Conservation (phyloP, 2,797 vertebrate species). For the Apodemus agrarius region DNA sequence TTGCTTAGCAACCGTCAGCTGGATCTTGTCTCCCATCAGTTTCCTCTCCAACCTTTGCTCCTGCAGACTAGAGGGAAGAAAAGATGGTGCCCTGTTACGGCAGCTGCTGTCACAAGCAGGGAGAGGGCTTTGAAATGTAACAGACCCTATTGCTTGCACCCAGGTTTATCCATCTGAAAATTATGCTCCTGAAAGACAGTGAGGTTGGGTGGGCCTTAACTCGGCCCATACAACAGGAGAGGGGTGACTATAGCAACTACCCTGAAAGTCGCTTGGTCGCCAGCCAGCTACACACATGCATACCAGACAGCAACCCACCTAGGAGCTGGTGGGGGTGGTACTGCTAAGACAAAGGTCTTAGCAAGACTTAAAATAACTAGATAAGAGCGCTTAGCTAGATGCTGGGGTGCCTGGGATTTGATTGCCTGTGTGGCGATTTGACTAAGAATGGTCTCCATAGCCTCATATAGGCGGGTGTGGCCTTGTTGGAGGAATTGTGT, state of each 20-base stretch:
- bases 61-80: constrained; percentile 1
- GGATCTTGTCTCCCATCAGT: constrained; percentile 54
- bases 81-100: background rate
- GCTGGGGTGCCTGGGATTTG: background rate
- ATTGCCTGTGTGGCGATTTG: background rate
- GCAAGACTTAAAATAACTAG: background rate
- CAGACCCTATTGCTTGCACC: background rate
- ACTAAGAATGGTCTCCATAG: background rate
- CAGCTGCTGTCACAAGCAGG: background rate
- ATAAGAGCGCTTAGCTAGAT: background rate
- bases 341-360: background rate
- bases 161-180: background rate
- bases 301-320: background rate
- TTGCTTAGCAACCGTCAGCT: constrained; percentile 83
- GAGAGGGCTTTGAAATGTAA: constrained; percentile 10
- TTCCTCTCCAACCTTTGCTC: constrained; percentile 67
- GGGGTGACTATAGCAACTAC: background rate
- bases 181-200: background rate
- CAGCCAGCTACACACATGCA: background rate
- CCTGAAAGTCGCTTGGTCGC: background rate
- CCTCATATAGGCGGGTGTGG: background rate
- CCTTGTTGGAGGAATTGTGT: background rate
- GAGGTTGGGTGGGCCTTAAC: background rate
- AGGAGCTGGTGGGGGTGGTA: background rate
- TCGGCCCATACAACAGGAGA: background rate